These are phyloP conservation scores for Mactromeris polynyma DNA, from an alignment of 2,888 invertebrate genomes.

Conservation along the genomic window DNA sequence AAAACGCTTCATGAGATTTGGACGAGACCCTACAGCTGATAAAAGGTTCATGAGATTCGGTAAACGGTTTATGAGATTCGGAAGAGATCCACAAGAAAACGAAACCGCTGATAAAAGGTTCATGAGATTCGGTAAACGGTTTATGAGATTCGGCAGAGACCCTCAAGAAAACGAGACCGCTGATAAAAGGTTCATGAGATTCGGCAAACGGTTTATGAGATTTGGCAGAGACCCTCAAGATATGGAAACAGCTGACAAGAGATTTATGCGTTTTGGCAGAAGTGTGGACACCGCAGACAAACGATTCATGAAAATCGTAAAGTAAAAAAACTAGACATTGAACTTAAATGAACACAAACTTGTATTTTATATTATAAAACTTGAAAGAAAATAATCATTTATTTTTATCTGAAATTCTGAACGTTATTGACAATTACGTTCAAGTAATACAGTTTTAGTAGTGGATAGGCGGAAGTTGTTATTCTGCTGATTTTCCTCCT, in stretches of 20 bases:
- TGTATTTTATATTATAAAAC: neutral
- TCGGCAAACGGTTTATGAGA: slow-evolving; percentile 80
- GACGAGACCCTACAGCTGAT: slow-evolving; percentile 57
- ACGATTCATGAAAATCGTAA: slow-evolving; percentile 77
- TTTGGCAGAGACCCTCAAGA: slow-evolving; percentile 72
- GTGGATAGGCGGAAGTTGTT: neutral
- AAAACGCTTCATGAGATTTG: slow-evolving; percentile 74
- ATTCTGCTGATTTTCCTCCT: slow-evolving; percentile 1
- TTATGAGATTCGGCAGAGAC: slow-evolving; percentile 71
- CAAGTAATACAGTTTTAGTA: neutral
- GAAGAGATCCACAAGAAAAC: slow-evolving; percentile 46
- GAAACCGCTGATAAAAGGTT: slow-evolving; percentile 73
- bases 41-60: slow-evolving; percentile 79
- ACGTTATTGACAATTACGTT: neutral
- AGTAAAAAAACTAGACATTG: neutral
- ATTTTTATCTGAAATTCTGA: neutral
- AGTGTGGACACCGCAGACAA: slow-evolving; percentile 67
- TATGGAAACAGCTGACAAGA: slow-evolving; percentile 67
- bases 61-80: slow-evolving; percentile 79
- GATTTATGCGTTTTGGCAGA: slow-evolving; percentile 81
- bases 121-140: slow-evolving; percentile 78
- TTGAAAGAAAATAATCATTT: neutral
- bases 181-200: slow-evolving; percentile 76
- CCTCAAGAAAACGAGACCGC: slow-evolving; percentile 54
- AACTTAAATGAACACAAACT: neutral